These are phyloP conservation scores for Octodon degus DNA, from an alignment of 2,113 vertebrate genomes.

Conservation along the genomic window DNA sequence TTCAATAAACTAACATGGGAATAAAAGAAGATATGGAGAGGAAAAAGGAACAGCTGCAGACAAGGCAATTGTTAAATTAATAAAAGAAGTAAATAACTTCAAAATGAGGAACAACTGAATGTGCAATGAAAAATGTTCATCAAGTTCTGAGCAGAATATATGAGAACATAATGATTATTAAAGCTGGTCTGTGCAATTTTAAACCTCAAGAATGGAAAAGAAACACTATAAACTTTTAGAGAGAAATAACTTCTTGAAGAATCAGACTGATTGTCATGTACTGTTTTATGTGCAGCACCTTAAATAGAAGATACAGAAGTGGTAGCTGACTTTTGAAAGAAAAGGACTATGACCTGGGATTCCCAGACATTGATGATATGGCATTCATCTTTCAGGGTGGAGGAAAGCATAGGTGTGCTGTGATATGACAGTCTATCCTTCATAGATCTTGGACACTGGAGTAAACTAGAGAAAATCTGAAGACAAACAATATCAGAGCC, in stretches of 20 bases:
- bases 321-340: background rate
- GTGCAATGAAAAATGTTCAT: background rate
- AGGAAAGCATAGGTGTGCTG: background rate
- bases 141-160: conserved; percentile 4
- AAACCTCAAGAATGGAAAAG: conserved; percentile 25
- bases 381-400: background rate
- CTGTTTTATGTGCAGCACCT: background rate
- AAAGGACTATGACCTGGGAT: fast-evolving
- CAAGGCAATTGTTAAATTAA: background rate
- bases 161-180: background rate
- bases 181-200: background rate
- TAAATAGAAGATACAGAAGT: background rate
- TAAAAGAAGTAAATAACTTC: background rate
- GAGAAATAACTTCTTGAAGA: background rate
- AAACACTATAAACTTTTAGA: background rate
- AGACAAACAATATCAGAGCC: background rate
- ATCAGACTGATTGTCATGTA: background rate
- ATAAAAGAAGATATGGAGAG: background rate
- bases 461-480: background rate
- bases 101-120: background rate
- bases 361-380: background rate
- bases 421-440: too few relatives aligned
- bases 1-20: background rate
- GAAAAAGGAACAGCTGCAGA: background rate
- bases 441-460: background rate